Base-by-base conservation (phyloP, 2,888 invertebrate genomes). In the Sturmia bella region DNA sequence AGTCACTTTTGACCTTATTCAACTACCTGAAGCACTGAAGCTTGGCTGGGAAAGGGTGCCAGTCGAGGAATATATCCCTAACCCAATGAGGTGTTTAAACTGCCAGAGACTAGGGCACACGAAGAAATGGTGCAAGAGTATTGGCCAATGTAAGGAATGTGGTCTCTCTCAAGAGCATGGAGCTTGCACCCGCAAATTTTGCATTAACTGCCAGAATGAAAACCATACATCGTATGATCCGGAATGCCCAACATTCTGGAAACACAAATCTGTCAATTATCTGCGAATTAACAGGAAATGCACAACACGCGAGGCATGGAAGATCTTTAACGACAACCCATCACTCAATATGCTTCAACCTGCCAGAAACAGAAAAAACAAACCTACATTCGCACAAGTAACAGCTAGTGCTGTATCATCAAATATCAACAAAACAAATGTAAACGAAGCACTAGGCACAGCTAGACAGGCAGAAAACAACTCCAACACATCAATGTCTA, bases 61-160 rank as follows among this genome's bases (percentile, higher is more conserved):
- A 0, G 76, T 76, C 2, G 17, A 45, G 0, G 41, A 57, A 13
- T 61, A 63, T 32, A 54, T 76, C 4, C 21, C 43, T 4, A 48
- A 39, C 11, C 59, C 66, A 15, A 56, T 61, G 59, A 24, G n/a
- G 11, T 75, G 75, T 45, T 48, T 17, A 4, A 48, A 39, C 27
- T 75, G 75, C 11, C 68, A 56, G 4, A 39, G 27, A 12, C 17
- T 75, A 9, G 59, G 68, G 1, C 75, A 75, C 15, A 75, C 68
- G 3, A 37, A 59, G 9, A 75, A 75, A 1, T 19, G 32, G 9
- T 66, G 75, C 39, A 54, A 43, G 4, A 61, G 24, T 11, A 54
- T 54, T 3, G 19, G 72, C 19, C 6, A 59, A 1, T 72, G 61
- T 7, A 72, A 7, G 17, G 61, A 41, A 13, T 72, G 61, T 61